These are phyloP conservation scores for Xylophagus ater DNA, from an alignment of 2,888 invertebrate genomes.

Conservation along the genomic window DNA sequence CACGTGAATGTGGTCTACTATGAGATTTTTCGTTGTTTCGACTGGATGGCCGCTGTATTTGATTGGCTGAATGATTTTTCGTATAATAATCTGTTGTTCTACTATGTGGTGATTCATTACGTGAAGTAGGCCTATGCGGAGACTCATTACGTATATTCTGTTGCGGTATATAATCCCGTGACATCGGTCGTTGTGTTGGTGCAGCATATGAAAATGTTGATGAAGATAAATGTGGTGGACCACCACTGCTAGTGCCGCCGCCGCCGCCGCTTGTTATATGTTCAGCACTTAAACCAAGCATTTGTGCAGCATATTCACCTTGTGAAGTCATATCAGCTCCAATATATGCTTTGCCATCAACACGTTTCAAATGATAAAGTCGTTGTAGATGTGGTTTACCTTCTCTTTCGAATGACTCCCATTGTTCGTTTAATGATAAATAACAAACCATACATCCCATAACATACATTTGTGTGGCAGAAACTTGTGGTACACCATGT, in stretches of 20 bases:
- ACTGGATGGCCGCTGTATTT: constrained; percentile 23
- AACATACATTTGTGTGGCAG: constrained; percentile 42
- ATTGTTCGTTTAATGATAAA: constrained; percentile 76
- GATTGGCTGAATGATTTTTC: constrained; percentile 21
- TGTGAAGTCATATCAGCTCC: constrained; percentile 82
- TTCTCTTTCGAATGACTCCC: constrained; percentile 81
- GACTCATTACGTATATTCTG: constrained; percentile 23
- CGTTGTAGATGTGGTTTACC: constrained; percentile 77
- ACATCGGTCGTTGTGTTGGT: constrained; percentile 21
- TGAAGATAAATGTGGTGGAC: constrained; percentile 12
- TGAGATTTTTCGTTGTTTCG: constrained; percentile 26
- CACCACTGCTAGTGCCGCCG: constrained; percentile 9
- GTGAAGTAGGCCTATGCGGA: constrained; percentile 29
- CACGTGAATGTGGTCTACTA: constrained; percentile 34
- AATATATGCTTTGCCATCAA: constrained; percentile 82
- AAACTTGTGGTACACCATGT: constrained; percentile 44
- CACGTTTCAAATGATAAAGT: constrained; percentile 84
- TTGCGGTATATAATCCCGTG: constrained; percentile 22
- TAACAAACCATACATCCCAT: constrained; percentile 78
- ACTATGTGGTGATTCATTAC: constrained; percentile 29
- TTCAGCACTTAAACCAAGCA: constrained; percentile 63
- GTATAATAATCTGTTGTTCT: constrained; percentile 27
- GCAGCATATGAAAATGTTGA: constrained; percentile 16
- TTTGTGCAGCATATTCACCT: constrained; percentile 86
- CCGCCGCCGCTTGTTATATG: constrained; percentile 25